Evolutionary conservation across 1,140 invertebrate genomes (phyloP).

Genomic region (Bombus ignitus): DNA sequence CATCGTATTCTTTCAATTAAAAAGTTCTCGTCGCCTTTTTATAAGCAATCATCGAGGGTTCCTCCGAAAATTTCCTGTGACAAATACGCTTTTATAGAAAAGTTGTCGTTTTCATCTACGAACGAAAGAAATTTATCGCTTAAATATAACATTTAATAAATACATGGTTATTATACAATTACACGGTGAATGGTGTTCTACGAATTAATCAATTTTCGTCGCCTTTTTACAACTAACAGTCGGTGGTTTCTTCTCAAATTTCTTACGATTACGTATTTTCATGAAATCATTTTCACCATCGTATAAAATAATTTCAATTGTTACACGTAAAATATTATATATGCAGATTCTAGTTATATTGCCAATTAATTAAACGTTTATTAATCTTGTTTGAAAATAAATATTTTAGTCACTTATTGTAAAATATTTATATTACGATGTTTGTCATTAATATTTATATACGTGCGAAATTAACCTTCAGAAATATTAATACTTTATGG

Average conservation of each 20-base stretch:
- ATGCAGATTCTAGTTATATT: neutral
- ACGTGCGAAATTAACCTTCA: neutral
- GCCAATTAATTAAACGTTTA: neutral
- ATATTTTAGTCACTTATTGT: neutral
- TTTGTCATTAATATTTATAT: neutral
- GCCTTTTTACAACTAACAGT: conserved; percentile 22
- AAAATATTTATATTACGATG: neutral
- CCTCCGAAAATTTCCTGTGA: neutral
- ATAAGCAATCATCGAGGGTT: conserved; percentile 27
- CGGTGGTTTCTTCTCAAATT: neutral
- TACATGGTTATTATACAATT: too few species aligned
- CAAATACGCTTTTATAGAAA: neutral
- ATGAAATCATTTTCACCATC: too few species aligned
- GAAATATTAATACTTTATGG: neutral
- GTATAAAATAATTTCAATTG: too few species aligned
- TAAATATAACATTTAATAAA: too few species aligned
- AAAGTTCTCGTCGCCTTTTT: conserved; percentile 46
- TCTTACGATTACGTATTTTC: neutral
- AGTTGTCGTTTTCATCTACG: too few species aligned
- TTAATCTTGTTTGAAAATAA: neutral
- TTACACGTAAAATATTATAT: too few species aligned
- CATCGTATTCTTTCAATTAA: conserved; percentile 53
- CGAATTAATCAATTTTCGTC: conserved; percentile 54
- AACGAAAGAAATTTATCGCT: too few species aligned
- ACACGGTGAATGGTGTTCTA: neutral